Percentiles rank a stretch among this genome's conserved stretches.
These are phyloP conservation scores for Gasterosteus aculeatus DNA, from an alignment of 2,113 vertebrate species.

Conservation along the genomic window DNA sequence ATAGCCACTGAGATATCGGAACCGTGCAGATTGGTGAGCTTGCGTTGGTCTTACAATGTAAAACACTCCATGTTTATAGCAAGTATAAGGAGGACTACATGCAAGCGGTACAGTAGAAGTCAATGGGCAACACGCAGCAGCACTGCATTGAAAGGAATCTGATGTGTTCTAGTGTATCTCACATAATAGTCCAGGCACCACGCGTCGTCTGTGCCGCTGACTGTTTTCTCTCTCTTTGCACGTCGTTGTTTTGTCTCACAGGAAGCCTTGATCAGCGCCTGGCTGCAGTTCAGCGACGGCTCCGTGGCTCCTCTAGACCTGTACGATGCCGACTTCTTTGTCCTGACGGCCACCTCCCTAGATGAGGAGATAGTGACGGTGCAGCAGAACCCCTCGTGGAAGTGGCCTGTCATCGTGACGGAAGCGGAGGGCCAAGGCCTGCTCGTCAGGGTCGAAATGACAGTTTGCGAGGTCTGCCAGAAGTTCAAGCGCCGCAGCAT, in stretches of 20 bases:
- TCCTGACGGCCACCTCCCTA: conserved; percentile 87
- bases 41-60: background rate
- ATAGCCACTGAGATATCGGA: conserved; percentile 33
- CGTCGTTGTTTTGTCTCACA: conserved; percentile 59
- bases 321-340: conserved; percentile 88
- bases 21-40: background rate
- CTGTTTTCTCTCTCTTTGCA: conserved; percentile 2
- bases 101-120: conserved; percentile 4
- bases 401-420: conserved; percentile 86
- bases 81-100: background rate
- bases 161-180: background rate
- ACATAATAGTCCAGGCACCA: background rate
- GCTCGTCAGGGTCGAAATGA: conserved; percentile 91
- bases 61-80: background rate
- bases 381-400: conserved; percentile 74
- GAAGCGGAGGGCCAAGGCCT: conserved; percentile 92
- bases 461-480: conserved; percentile 91
- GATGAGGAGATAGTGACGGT: conserved; percentile 86
- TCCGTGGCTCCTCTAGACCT: conserved; percentile 91
- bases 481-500: conserved; percentile 93
- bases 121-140: background rate
- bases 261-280: conserved; percentile 93
- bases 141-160: conserved; percentile 1
- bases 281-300: conserved; percentile 97
- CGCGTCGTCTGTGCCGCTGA: conserved; percentile 15